phyloP scores from a whole-genome alignment of 2,113 vertebrate species.

The Sarotherodon lohbergeri region DNA sequence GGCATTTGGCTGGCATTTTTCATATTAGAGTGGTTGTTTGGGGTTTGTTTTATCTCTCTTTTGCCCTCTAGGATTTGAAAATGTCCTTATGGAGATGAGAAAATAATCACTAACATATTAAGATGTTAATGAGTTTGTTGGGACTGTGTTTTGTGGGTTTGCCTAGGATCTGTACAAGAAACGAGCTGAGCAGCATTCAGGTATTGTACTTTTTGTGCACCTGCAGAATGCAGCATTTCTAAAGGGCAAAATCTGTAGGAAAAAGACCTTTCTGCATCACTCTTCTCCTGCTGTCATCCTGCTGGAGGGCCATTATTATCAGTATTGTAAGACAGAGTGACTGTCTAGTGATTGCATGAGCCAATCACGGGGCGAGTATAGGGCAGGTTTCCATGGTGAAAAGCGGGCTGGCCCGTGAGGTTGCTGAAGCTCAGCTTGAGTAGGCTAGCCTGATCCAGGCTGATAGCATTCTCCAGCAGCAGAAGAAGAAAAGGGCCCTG shows the following conservation, averaged over 20 bases:
- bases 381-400: conserved; percentile 68
- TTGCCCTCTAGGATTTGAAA: neutral
- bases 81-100: neutral
- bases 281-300: conserved; percentile 36
- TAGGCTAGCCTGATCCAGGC: conserved; percentile 35
- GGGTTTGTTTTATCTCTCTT: neutral
- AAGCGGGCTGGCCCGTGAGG: conserved; percentile 9
- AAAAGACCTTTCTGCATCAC: conserved; percentile 33
- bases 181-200: neutral
- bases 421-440: conserved; percentile 34
- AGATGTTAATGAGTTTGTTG: neutral
- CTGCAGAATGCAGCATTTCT: conserved; percentile 14
- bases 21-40: neutral
- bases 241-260: conserved; percentile 34
- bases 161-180: neutral
- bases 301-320: conserved; percentile 50
- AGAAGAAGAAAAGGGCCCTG: conserved; percentile 30
- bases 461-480: conserved; percentile 45
- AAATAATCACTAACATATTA: neutral
- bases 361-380: conserved; percentile 52
- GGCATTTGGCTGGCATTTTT: conserved; percentile 45
- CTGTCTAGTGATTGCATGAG: conserved; percentile 50
- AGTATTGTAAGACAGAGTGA: conserved; percentile 59
- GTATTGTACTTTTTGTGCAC: neutral
- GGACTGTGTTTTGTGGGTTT: neutral